Conservation (phyloP, 2,797 vertebrate genomes). For the Xiphophorus birchmanni region DNA sequence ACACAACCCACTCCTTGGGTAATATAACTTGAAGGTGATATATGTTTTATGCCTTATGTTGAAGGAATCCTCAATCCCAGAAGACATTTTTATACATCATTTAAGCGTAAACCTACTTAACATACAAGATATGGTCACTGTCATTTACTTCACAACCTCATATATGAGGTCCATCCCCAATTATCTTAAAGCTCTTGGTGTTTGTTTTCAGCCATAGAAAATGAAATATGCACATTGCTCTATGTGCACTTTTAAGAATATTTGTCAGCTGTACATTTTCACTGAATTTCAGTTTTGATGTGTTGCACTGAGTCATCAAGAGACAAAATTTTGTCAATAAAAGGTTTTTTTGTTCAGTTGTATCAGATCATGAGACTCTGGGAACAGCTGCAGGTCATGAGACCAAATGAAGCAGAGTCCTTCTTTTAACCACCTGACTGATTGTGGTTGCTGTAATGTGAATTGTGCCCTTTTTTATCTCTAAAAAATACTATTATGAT, state of each 20-base stretch:
- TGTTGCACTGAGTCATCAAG: constrained; percentile 1
- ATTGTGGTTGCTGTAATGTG: constrained; percentile 31
- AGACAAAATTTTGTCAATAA: neutral
- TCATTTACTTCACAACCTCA: constrained; percentile 41
- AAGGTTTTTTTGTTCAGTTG: constrained; percentile 22
- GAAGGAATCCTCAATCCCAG: constrained; percentile 20
- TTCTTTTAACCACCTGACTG: constrained; percentile 2
- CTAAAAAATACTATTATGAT: constrained; percentile 36
- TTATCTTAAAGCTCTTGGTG: constrained; percentile 26
- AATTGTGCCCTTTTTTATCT: constrained; percentile 31
- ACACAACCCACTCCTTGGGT: neutral
- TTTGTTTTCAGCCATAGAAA: constrained; percentile 7
- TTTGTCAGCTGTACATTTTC: constrained; percentile 4
- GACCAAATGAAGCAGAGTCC: constrained; percentile 25
- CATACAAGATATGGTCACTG: constrained; percentile 14
- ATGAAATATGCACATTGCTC: neutral
- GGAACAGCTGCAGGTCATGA: constrained; percentile 43
- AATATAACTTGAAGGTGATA: constrained; percentile 20
- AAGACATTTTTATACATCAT: constrained; percentile 38
- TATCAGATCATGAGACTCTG: constrained; percentile 40
- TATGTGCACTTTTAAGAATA: neutral
- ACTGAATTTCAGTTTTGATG: neutral
- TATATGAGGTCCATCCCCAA: constrained; percentile 24
- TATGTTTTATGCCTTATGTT: constrained; percentile 20
- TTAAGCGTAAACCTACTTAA: constrained; percentile 8